A percentile compares a stretch with the other conserved stretches of the same genome.
Evolutionary conservation across 2,888 invertebrate species (phyloP).

Genomic region (Vanessa cardui): DNA sequence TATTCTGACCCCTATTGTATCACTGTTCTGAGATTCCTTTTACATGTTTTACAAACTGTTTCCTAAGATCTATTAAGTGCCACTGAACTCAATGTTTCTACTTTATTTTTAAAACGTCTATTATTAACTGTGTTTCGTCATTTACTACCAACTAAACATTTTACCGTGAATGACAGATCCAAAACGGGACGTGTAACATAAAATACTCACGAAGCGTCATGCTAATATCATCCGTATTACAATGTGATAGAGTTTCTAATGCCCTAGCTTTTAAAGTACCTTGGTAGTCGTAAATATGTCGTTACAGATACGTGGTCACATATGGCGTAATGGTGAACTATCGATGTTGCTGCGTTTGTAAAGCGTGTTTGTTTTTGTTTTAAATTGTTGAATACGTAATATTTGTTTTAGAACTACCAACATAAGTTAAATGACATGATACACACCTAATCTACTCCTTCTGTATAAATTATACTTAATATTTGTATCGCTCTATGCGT

Average conservation of each 20-base stretch:
- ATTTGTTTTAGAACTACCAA: too few relatives aligned
- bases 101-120: background rate
- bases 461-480: too few relatives aligned
- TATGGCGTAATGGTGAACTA: slow-evolving; percentile 30
- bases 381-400: too few relatives aligned
- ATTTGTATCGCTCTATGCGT: too few relatives aligned
- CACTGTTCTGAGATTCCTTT: too few relatives aligned
- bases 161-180: slow-evolving; percentile 31
- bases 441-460: too few relatives aligned
- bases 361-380: background rate
- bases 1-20: too few relatives aligned
- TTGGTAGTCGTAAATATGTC: slow-evolving; percentile 17
- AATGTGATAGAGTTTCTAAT: background rate
- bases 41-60: too few relatives aligned
- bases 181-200: slow-evolving; percentile 17
- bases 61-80: background rate
- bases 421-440: too few relatives aligned
- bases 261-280: background rate
- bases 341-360: background rate
- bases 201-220: background rate
- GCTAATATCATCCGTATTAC: slow-evolving; percentile 4
- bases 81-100: background rate
- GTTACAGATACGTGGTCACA: slow-evolving; percentile 27
- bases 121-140: background rate
- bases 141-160: background rate